Base-by-base conservation (phyloP, 2,888 invertebrate species). In the Trisateles emortualis region DNA sequence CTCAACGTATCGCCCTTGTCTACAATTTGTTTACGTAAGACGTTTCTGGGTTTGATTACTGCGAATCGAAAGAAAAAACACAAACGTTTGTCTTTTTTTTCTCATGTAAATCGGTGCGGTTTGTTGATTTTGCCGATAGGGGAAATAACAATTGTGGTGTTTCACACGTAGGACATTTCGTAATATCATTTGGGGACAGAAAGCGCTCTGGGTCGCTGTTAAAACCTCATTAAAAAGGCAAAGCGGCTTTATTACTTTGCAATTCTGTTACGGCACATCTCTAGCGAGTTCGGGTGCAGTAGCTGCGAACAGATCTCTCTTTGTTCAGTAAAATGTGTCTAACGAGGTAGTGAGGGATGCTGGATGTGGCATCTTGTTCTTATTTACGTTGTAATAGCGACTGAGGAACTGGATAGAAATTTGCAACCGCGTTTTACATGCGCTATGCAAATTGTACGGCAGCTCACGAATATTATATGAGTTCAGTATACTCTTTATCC, bases 1-100 rank as follows among this genome's bases (percentile, higher is more conserved):
- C 83, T 71, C 60, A 41, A 35, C 54, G 66, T 77, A 80, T 81
- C 74, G 74, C 75, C 71, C 76, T 78, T 73, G 78, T 81, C 74
- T 78, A 72, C 78, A 81, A 84, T 85, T 86, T 83, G 85, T 81
- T 83, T 84, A 76, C 75, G 76, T 74, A 76, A 78, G 74, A 67
- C 61, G 61, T 76, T 72, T 52, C 59, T 58, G 64, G 71, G 73
- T 68, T 71, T 74, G 72, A 76, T 69, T 74, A 72, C 59, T 57
- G 57, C 54, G 51, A 59, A 63, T 64, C 57, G 57, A 53, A 26
- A n/a, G n/a, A n/a, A 59, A 54, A 70, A 56, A 64, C 52, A 58
- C 55, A 64, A 64, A 60, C 35, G 49, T 49, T 57, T 58, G 39
- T 57, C 54, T 55, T 63, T 64, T 48, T 51, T 46, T 44, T n/a